phyloP scores from a whole-genome alignment of 2,797 vertebrate species.

The Ctenochaetus hawaiiensis region DNA sequence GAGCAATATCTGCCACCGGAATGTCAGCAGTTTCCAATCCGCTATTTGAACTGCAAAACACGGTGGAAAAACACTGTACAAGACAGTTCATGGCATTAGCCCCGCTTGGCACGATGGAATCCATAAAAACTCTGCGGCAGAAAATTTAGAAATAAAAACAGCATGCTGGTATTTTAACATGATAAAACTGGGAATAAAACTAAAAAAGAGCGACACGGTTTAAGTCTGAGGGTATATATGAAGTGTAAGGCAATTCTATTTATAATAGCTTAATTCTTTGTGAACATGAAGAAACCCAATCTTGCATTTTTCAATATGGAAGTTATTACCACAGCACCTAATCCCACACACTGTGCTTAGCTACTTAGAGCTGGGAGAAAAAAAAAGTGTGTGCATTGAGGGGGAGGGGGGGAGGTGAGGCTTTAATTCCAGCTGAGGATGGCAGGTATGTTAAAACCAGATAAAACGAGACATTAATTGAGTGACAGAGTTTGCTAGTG shows the following conservation, averaged over 20 bases:
- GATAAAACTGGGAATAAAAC: conserved; percentile 18
- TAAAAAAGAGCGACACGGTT: conserved; percentile 2
- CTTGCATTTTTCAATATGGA: conserved; percentile 61
- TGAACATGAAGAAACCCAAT: conserved; percentile 48
- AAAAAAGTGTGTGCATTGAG: conserved; percentile 8
- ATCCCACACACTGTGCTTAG: conserved; percentile 66
- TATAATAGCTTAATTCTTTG: conserved; percentile 45
- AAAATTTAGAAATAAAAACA: conserved; percentile 12
- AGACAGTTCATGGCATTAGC: conserved; percentile 52
- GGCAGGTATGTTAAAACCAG: conserved; percentile 77
- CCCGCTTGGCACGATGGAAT: conserved; percentile 12
- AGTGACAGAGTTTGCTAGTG: conserved; percentile 69
- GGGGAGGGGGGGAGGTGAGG: conserved; percentile 36
- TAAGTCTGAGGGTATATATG: conserved; percentile 18
- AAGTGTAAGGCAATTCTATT: conserved; percentile 35
- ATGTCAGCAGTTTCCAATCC: conserved; percentile 80
- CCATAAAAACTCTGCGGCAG: conserved; percentile 3
- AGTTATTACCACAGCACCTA: conserved; percentile 72
- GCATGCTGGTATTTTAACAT: conserved; percentile 16
- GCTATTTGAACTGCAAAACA: conserved; percentile 62
- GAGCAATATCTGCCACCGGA: conserved; percentile 72
- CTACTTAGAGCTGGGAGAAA: conserved; percentile 44
- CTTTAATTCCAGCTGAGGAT: conserved; percentile 75
- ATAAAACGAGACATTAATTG: conserved; percentile 77
- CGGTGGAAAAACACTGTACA: conserved; percentile 41